A percentile compares a stretch with the other conserved stretches of the same genome.
phyloP scores from a whole-genome alignment of 2,113 vertebrate genomes.

The Pelvicachromis taeniatus region DNA sequence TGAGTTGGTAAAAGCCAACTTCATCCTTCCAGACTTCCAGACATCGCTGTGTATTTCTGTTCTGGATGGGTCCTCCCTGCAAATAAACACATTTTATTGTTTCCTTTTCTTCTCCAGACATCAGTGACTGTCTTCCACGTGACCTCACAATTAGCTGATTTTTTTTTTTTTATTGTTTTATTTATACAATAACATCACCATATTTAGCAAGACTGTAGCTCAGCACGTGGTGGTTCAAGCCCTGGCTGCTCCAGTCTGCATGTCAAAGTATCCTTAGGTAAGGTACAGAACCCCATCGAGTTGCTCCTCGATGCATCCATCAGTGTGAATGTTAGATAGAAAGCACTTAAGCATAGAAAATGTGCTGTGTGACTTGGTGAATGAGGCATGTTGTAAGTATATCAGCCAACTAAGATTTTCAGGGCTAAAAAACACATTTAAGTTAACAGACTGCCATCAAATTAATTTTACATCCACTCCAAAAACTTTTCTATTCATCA shows the following conservation, averaged over 20 bases:
- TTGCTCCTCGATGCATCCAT: not conserved
- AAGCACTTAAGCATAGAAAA: not conserved
- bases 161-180: too few species aligned
- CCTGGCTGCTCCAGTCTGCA: not conserved
- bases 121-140: not conserved
- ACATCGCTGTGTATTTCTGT: slow-evolving; percentile 67
- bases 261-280: not conserved
- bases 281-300: not conserved
- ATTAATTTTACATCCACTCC: not conserved
- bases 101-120: not conserved
- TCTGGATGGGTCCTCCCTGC: slow-evolving; percentile 61
- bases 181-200: not conserved
- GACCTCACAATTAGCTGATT: not conserved
- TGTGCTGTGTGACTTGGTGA: not conserved
- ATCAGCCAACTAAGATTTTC: not conserved
- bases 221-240: not conserved
- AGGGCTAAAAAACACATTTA: not conserved
- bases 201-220: not conserved
- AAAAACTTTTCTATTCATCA: not conserved
- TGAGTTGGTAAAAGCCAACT: slow-evolving; percentile 2
- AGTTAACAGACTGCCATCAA: not conserved
- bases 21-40: slow-evolving; percentile 46
- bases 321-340: not conserved
- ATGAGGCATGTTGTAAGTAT: not conserved
- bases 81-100: not conserved